Evolutionary conservation across 2,888 invertebrate genomes (phyloP).

Genomic region (Lasioglossum vierecki): DNA sequence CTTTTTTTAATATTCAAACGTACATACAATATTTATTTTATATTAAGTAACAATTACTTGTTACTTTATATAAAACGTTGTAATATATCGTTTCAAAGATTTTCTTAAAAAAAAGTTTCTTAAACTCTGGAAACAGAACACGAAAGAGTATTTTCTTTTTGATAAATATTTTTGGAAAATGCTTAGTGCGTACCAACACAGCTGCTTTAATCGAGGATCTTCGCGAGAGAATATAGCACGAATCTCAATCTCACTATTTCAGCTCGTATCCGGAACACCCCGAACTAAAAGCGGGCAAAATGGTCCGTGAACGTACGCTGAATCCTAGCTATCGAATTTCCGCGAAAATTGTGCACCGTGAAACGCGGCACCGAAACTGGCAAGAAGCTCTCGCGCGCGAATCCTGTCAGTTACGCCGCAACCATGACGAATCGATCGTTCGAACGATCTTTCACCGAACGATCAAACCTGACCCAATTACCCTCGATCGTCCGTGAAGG

Average conservation of each 20-base stretch:
- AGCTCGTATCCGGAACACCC: too few relatives aligned
- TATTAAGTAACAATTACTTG: too few relatives aligned
- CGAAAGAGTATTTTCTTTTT: not conserved
- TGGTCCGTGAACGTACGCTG: not conserved
- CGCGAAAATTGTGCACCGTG: not conserved
- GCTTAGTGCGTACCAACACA: too few relatives aligned
- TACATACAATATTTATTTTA: too few relatives aligned
- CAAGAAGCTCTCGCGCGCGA: not conserved
- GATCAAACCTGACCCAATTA: conserved; percentile 60
- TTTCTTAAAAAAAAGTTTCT: too few relatives aligned
- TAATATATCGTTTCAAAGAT: too few relatives aligned
- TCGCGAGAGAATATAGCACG: too few relatives aligned
- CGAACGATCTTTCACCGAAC: conserved; percentile 42
- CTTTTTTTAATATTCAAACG: too few relatives aligned
- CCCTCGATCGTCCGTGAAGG: conserved; percentile 52
- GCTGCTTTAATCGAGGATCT: not conserved
- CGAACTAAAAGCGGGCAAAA: too few relatives aligned
- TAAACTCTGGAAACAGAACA: not conserved
- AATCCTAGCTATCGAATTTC: not conserved
- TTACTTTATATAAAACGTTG: too few relatives aligned
- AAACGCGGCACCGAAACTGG: not conserved
- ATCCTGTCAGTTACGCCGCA: not conserved
- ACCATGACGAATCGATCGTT: conserved; percentile 9
- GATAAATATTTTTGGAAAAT: not conserved
- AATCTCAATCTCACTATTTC: too few relatives aligned